Percentiles rank a stretch among this genome's conserved stretches.
Conservation (phyloP, 2,113 vertebrate species). For the Pelodiscus sinensis region DNA sequence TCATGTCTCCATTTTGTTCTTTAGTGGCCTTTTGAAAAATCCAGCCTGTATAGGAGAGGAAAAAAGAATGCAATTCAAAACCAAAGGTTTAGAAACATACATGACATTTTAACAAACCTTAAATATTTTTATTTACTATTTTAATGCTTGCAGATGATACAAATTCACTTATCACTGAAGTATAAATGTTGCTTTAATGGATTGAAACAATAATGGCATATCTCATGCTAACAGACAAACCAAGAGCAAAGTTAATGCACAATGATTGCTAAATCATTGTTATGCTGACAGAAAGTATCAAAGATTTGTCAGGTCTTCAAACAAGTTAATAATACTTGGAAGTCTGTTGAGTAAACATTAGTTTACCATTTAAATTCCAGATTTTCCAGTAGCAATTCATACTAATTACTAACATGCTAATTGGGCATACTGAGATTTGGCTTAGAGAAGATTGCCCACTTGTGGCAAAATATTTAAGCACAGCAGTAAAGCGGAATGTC, state of each 20-base stretch:
- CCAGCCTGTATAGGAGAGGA: constrained; percentile 74
- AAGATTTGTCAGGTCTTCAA: neutral
- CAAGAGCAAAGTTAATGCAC: neutral
- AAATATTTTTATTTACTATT: neutral
- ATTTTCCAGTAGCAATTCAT: neutral
- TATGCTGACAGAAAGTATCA: neutral
- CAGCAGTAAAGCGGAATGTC: neutral
- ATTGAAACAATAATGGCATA: neutral
- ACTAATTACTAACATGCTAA: neutral
- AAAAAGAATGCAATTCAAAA: neutral
- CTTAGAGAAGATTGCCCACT: constrained; percentile 58
- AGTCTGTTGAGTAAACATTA: neutral
- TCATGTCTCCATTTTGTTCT: constrained; percentile 86
- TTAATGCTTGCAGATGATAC: neutral
- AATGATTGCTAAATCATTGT: neutral
- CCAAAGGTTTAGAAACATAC: neutral
- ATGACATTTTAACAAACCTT: neutral
- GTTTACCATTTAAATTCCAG: neutral
- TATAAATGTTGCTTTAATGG: neutral
- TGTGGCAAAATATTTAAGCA: constrained; percentile 33
- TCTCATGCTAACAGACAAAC: neutral
- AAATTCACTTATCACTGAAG: neutral
- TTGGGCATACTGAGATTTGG: neutral
- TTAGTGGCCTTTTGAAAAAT: constrained; percentile 86
- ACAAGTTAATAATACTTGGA: neutral